Evolutionary conservation across 2,888 invertebrate species (phyloP), one percentile per base, ranked within the genome.

Genomic region (Macaria notata): DNA sequence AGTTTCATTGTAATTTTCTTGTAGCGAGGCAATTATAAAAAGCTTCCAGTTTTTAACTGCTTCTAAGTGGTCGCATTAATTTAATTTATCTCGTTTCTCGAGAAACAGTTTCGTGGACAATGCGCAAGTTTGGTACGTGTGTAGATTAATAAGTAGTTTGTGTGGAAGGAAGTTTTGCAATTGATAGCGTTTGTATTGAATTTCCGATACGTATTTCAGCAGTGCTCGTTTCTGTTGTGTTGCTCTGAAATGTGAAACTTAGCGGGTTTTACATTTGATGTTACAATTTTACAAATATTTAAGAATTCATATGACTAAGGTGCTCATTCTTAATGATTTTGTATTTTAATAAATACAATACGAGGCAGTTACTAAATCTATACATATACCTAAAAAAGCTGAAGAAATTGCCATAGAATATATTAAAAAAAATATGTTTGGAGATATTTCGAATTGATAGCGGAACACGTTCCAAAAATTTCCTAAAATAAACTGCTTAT

Each of bases 81-180:
- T 78, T 66, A 76, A 79, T 79, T 81, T 80, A 75, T 79, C 73
- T 73, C 69, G 68, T 75, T 79, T 67, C 66, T 70, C 67, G 66
- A 65, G 66, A 73, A 72, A 73, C 73, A 72, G 72, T 72, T 76
- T 70, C 49, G 60, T 55, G 49, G 54, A 60, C 60, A 51, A 45
- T 51, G 63, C 69, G 63, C 62, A 70, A 66, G 72, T 67, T 62
- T 33, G 56, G 56, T 56, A 62, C 68, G 71, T 72, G 66, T 60
- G 57, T 57, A 48, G 71, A 75, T 76, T 68, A 65, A 62, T 63
- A 61, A 51, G 44, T 31, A 61, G 62, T 63, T 52, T 29, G 59
- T 61, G 49, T 62, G 61, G 48, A 44, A 44, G 63, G 64, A 72
- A 75, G 70, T 76, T 77, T 65, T 54, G 54, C 42, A 62, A 61